phyloP scores from a whole-genome alignment of 2,888 invertebrate species.

The Steinernema scapterisci region DNA sequence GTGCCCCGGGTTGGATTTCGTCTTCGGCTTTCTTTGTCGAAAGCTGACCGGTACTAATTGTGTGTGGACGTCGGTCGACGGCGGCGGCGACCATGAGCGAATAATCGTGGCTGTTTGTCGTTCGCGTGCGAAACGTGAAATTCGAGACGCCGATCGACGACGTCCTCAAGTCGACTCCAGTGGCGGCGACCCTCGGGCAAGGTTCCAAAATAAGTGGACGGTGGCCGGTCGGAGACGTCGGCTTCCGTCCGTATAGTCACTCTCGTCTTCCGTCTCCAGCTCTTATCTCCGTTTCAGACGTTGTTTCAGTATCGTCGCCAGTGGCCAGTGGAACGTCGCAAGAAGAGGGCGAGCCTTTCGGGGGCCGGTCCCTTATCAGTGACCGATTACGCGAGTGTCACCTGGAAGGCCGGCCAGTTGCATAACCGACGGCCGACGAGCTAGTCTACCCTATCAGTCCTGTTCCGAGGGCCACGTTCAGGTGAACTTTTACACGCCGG shows the following conservation, averaged over 20 bases:
- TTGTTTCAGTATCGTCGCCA: not conserved
- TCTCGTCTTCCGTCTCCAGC: not conserved
- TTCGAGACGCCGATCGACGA: conserved; percentile 25
- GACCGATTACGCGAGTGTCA: not conserved
- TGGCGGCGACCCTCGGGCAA: conserved; percentile 13
- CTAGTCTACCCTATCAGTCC: not conserved
- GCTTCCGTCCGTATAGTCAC: not conserved
- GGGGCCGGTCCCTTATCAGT: not conserved
- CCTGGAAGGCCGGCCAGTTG: not conserved
- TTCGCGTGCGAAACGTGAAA: conserved; percentile 31
- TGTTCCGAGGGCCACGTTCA: conserved; percentile 2
- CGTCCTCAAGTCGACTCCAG: conserved; percentile 22
- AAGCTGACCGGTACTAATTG: conserved; percentile 31
- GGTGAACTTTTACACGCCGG: conserved; percentile 22
- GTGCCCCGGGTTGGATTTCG: conserved; percentile 22
- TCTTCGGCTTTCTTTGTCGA: not conserved
- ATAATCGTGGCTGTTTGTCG: conserved; percentile 25
- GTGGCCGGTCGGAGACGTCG: not conserved
- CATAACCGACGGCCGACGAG: not conserved
- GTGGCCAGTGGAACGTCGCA: conserved; percentile 1
- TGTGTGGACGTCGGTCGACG: conserved; percentile 22
- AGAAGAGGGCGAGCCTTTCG: not conserved
- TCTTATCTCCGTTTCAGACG: not conserved
- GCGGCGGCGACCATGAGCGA: conserved; percentile 19
- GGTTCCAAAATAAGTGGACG: conserved; percentile 30